Base-by-base conservation (phyloP, 2,113 vertebrate species). In the Lophius piscatorius region DNA sequence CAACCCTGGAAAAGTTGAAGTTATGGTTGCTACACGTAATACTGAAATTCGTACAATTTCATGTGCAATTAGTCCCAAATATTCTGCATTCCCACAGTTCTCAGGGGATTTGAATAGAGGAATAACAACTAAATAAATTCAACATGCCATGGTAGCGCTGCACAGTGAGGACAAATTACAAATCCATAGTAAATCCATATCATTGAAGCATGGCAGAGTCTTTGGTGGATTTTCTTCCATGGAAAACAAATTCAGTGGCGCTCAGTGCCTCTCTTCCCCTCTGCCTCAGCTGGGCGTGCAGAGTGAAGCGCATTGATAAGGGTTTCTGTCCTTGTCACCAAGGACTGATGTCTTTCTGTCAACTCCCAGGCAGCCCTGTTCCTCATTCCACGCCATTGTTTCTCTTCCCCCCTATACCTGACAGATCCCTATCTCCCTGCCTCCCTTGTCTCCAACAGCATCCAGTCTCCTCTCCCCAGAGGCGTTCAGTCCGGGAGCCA, bases 341-440 rank as follows among this genome's bases (percentile, higher is more conserved):
- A 84, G 80, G 74, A 87, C 82, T 75, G 87, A 90, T 88, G 83
- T 83, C 78, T 80, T 36, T 82, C 85, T 87, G 81, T 85, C 81
- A 84, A 55, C 61, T 80, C 57, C 58, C 65, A 61, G 82, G 82
- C 85, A 87, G 85, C 75, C 68, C 81, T 81, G 70, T 85, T 82
- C 63, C 79, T 85, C 87, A 87, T 84, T 74, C 68, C 13, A 33
- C 17, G n/a, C 73, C 22, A 57, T 70, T 80, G 76, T 82, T 82
- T 75, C 75, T 62, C 66, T 63, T 62, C 48, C 64, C 57, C 45
- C 63, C 56, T 49, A 51, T 44, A 78, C 72, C 68, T 79, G 78
- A 74, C 74, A 82, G 56, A 78, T 70, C 64, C 40, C 56, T 48
- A 63, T 65, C 66, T 55, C 23, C 44, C 13, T 50, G 42, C 57